phyloP scores from a whole-genome alignment of 2,888 invertebrate genomes.

The Galerucella nymphaeae region DNA sequence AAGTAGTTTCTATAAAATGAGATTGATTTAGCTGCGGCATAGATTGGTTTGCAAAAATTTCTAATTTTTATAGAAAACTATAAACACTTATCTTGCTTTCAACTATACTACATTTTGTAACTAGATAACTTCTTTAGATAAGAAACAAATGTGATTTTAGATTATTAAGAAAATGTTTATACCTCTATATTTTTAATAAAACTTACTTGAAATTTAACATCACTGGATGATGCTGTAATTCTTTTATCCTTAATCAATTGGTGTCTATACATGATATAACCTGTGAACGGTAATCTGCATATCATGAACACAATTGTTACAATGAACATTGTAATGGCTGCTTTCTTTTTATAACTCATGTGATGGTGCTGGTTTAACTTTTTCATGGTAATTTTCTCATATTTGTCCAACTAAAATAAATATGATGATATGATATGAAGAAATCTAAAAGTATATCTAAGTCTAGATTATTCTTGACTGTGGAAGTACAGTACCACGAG shows the following conservation, averaged over 20 bases:
- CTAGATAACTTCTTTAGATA: not conserved
- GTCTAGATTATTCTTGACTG: too few relatives aligned
- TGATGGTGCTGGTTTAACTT: constrained; percentile 72
- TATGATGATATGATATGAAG: constrained; percentile 35
- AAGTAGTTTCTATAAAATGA: too few relatives aligned
- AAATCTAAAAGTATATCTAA: too few relatives aligned
- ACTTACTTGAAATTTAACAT: constrained; percentile 50
- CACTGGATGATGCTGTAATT: constrained; percentile 34
- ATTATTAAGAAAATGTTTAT: not conserved
- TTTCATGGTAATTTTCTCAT: constrained; percentile 71
- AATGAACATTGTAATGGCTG: constrained; percentile 77
- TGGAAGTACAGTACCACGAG: too few relatives aligned
- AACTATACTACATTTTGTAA: not conserved
- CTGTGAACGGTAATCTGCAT: constrained; percentile 81
- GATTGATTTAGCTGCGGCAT: too few relatives aligned
- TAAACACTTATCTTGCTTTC: not conserved
- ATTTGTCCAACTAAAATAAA: constrained; percentile 71
- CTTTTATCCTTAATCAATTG: constrained; percentile 62
- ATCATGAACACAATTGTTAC: constrained; percentile 75
- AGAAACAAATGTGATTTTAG: constrained; percentile 2
- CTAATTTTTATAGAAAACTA: too few relatives aligned
- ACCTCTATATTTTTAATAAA: constrained; percentile 12
- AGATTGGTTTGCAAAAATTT: too few relatives aligned
- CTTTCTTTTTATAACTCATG: constrained; percentile 74
- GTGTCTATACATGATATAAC: constrained; percentile 74